Conservation (phyloP, 2,113 vertebrate genomes). For the Tiliqua scincoides region DNA sequence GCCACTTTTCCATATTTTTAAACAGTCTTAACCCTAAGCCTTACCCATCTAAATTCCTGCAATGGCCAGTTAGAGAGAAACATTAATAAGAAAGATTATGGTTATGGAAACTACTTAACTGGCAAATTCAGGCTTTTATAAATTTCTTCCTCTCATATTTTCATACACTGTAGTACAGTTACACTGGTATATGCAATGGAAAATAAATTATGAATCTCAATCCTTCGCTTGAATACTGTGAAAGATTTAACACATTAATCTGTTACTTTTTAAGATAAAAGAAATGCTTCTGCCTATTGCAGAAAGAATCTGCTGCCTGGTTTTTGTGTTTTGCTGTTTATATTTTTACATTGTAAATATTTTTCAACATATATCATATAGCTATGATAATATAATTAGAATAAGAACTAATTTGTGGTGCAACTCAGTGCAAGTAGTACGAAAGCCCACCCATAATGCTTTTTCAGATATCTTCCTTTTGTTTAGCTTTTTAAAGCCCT, state of each 20-base stretch:
- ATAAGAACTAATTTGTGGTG: background rate
- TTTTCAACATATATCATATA: background rate
- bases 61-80: conserved; percentile 14
- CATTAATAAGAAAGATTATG: conserved; percentile 7
- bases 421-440: background rate
- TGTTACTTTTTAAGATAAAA: background rate
- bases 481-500: background rate
- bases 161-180: background rate
- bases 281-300: background rate
- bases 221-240: background rate
- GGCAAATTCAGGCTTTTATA: background rate
- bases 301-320: background rate
- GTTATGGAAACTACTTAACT: background rate
- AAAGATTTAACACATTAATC: background rate
- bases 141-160: background rate
- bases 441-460: background rate
- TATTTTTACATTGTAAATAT: background rate
- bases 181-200: too few relatives aligned
- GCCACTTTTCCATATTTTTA: conserved; percentile 37
- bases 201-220: background rate
- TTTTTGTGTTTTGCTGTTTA: background rate
- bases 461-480: background rate
- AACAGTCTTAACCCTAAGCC: background rate
- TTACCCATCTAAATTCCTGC: conserved; percentile 19
- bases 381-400: background rate